A percentile compares a stretch with the other conserved stretches of the same genome.
phyloP scores from a whole-genome alignment of 2,113 vertebrate genomes.

The Boulengeromyrus knoepffleri region DNA sequence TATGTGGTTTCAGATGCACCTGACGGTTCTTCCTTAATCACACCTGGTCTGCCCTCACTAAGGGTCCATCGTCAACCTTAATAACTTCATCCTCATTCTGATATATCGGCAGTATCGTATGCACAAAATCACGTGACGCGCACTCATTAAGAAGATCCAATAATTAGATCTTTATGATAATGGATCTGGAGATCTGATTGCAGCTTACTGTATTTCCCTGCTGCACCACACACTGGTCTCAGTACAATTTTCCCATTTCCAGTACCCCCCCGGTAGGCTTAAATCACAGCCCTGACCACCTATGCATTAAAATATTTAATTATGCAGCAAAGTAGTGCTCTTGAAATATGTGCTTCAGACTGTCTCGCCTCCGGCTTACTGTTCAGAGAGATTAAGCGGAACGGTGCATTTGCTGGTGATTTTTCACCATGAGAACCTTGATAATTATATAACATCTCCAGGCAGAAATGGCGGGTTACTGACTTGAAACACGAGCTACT shows the following conservation, averaged over 20 bases:
- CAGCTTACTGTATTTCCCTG: background rate
- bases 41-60: background rate
- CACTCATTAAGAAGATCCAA: background rate
- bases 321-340: slow-evolving; percentile 49
- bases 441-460: slow-evolving; percentile 57
- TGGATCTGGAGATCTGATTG: background rate
- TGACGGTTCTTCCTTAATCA: background rate
- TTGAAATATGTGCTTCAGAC: slow-evolving; percentile 54
- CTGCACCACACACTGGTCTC: background rate
- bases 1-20: background rate
- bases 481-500: slow-evolving; percentile 38
- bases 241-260: background rate
- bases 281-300: slow-evolving; percentile 46
- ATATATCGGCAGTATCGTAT: background rate
- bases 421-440: slow-evolving; percentile 55
- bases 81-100: background rate
- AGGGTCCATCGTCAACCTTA: background rate
- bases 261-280: slow-evolving; percentile 38
- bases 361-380: slow-evolving; percentile 50
- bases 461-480: slow-evolving; percentile 46
- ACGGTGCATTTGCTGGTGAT: slow-evolving; percentile 58
- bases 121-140: background rate
- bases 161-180: background rate
- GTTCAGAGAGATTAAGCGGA: slow-evolving; percentile 52
- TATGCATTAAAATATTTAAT: slow-evolving; percentile 53